A percentile compares a stretch with the other conserved stretches of the same genome.
Evolutionary conservation across 2,888 invertebrate species (phyloP).

Genomic region (Tetropium fuscum): DNA sequence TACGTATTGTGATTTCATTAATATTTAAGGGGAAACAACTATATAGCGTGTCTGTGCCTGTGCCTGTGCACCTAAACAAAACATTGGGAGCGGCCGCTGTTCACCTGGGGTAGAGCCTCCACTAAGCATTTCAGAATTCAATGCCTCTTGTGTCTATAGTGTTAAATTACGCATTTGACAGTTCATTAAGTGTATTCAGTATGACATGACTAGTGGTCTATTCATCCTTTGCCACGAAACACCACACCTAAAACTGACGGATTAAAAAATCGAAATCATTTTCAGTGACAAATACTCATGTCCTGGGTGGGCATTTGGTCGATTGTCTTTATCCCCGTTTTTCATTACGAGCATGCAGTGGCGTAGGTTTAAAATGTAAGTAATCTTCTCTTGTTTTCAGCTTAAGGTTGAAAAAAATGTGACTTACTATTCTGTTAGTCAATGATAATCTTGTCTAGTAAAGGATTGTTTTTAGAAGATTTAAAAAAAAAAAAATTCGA

Average conservation of each 20-base stretch:
- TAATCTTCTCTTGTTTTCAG: too few relatives aligned
- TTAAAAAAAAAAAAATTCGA: too few relatives aligned
- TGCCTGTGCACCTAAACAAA: background rate
- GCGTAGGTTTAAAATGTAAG: too few relatives aligned
- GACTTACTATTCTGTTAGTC: too few relatives aligned
- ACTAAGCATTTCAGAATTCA: constrained; percentile 28
- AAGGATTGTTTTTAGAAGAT: too few relatives aligned
- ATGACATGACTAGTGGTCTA: constrained; percentile 16
- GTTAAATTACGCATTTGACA: constrained; percentile 41
- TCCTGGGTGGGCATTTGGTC: background rate
- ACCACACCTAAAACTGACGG: constrained; percentile 1
- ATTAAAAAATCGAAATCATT: background rate
- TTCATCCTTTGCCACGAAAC: background rate
- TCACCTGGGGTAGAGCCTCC: constrained; percentile 25
- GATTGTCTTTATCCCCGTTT: background rate
- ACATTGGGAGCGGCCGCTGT: constrained; percentile 16
- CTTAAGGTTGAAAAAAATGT: too few relatives aligned
- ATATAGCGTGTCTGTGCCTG: background rate
- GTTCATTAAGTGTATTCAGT: constrained; percentile 39
- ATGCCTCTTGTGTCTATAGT: constrained; percentile 30
- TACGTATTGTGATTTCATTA: too few relatives aligned
- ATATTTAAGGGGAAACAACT: too few relatives aligned
- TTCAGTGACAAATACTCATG: background rate
- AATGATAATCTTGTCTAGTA: too few relatives aligned
- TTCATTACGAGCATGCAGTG: too few relatives aligned